These are phyloP conservation scores for Eulithis testata DNA, from an alignment of 2,888 invertebrate genomes.

Conservation along the genomic window DNA sequence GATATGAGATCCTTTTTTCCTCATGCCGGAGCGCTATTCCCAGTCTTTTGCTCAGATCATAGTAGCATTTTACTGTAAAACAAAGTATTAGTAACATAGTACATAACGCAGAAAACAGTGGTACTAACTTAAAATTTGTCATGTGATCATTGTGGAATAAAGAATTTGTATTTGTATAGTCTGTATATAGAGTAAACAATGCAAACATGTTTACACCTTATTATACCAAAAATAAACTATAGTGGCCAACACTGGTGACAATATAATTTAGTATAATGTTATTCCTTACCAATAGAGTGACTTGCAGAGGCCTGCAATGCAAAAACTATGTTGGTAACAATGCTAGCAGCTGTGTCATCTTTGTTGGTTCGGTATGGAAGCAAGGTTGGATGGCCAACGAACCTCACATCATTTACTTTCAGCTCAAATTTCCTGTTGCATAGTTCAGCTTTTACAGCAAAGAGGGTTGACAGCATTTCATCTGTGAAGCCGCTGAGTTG, in stretches of 20 bases:
- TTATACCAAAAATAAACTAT: too few relatives aligned
- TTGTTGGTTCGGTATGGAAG: slow-evolving; percentile 88
- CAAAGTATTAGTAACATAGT: neutral
- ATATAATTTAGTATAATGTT: too few relatives aligned
- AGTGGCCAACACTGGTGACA: too few relatives aligned
- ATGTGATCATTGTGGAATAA: too few relatives aligned
- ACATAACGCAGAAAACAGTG: too few relatives aligned
- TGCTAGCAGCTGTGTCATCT: slow-evolving; percentile 88
- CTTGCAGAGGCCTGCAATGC: slow-evolving; percentile 95
- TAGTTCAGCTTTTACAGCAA: slow-evolving; percentile 95
- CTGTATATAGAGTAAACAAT: too few relatives aligned
- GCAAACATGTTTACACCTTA: too few relatives aligned
- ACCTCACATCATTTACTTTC: slow-evolving; percentile 97
- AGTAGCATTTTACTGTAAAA: slow-evolving; percentile 92
- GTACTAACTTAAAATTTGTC: too few relatives aligned
- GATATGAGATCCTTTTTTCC: slow-evolving; percentile 94
- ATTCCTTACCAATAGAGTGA: slow-evolving; percentile 90
- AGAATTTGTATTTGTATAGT: too few relatives aligned
- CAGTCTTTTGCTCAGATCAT: slow-evolving; percentile 95
- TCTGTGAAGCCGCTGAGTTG: slow-evolving; percentile 91
- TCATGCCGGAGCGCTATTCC: slow-evolving; percentile 95
- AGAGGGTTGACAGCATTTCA: slow-evolving; percentile 93
- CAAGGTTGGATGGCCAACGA: slow-evolving; percentile 96
- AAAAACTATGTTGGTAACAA: slow-evolving; percentile 95
- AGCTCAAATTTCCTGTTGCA: slow-evolving; percentile 96